These are phyloP conservation scores for Orchesella flavescens DNA, from an alignment of 2,888 invertebrate species.

Conservation along the genomic window DNA sequence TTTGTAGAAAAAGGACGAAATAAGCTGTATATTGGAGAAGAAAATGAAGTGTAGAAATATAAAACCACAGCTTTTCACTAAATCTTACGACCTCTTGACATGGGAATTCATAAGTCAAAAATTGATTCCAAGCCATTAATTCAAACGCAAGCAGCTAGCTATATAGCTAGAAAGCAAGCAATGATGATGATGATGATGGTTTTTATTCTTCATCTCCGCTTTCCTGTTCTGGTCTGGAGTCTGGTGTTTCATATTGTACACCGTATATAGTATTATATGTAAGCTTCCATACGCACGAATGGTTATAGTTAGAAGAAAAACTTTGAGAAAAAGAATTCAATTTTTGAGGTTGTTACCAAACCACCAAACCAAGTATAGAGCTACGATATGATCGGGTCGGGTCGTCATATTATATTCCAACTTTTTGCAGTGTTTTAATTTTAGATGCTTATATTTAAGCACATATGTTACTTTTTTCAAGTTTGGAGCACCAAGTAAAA, in stretches of 20 bases:
- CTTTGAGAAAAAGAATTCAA: neutral
- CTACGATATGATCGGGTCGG: too few relatives aligned
- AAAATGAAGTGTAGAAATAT: constrained; percentile 32
- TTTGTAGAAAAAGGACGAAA: constrained; percentile 6
- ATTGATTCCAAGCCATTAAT: constrained; percentile 71
- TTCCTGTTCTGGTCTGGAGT: neutral
- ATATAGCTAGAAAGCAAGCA: neutral
- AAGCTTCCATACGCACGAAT: neutral
- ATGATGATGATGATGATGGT: neutral
- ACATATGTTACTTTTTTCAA: neutral
- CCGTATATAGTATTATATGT: neutral
- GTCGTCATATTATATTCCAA: too few relatives aligned
- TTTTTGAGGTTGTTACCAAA: neutral
- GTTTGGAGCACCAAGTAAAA: neutral
- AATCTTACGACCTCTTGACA: constrained; percentile 59
- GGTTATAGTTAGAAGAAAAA: neutral
- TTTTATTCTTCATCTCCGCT: neutral
- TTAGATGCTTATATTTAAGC: too few relatives aligned
- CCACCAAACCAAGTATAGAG: too few relatives aligned
- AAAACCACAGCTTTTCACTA: constrained; percentile 54
- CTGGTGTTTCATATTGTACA: neutral
- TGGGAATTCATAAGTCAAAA: constrained; percentile 70
- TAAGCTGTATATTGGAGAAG: constrained; percentile 11
- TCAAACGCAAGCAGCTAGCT: constrained; percentile 33
- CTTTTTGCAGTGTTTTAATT: neutral